Percentiles rank a stretch among this genome's conserved stretches.
Evolutionary conservation across 2,797 vertebrate species (phyloP).

Genomic region (Urocyon cinereoargenteus): DNA sequence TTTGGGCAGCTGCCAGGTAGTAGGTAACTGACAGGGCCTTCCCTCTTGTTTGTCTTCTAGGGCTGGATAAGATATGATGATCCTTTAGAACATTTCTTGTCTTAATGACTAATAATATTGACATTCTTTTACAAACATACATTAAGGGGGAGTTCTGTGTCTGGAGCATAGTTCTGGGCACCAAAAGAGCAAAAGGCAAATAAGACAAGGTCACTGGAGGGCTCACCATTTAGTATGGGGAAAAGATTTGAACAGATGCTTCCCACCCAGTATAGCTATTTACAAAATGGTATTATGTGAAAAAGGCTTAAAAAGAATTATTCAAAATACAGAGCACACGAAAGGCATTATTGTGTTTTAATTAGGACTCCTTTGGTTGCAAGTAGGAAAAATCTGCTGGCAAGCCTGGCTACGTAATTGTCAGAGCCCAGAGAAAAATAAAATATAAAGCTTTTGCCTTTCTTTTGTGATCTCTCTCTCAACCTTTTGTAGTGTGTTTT

Average conservation of each 20-base stretch:
- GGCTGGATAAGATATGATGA: not conserved
- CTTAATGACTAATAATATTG: conserved; percentile 44
- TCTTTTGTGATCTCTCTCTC: not conserved
- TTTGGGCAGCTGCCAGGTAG: not conserved
- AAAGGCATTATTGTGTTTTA: not conserved
- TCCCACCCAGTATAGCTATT: not conserved
- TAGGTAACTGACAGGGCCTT: not conserved
- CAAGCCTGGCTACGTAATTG: not conserved
- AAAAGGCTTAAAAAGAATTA: not conserved
- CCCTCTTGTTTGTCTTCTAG: not conserved
- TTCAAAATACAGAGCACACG: not conserved
- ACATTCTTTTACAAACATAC: not conserved
- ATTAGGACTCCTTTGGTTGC: not conserved
- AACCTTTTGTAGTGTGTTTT: fast-evolving
- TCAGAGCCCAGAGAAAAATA: not conserved
- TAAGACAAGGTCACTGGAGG: not conserved
- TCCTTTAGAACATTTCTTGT: conserved; percentile 25
- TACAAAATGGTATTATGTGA: not conserved
- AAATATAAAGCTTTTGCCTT: not conserved
- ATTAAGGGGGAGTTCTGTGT: not conserved
- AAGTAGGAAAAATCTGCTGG: not conserved
- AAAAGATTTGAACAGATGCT: not conserved
- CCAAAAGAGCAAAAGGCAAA: not conserved
- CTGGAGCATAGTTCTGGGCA: not conserved
- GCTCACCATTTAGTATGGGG: not conserved